A percentile compares a stretch with the other conserved stretches of the same genome.
These are phyloP conservation scores for Mycteria americana DNA, from an alignment of 2,797 vertebrate genomes.

Conservation along the genomic window DNA sequence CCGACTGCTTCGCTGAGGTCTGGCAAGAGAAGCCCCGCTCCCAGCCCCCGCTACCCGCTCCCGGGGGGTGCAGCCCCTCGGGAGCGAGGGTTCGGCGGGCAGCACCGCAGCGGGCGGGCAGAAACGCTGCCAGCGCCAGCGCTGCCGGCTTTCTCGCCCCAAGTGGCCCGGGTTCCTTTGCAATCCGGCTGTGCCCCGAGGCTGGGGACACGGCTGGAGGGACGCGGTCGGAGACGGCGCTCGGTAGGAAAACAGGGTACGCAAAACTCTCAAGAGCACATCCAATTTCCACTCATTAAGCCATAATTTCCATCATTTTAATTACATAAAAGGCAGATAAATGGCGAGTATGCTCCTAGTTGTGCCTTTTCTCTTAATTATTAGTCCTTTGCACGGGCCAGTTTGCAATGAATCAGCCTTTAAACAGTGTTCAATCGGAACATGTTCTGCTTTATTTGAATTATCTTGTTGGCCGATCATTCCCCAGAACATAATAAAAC, in stretches of 20 bases:
- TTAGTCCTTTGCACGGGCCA: conserved; percentile 13
- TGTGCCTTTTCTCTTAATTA: conserved; percentile 54
- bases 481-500: conserved; percentile 70
- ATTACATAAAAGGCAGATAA: conserved; percentile 45
- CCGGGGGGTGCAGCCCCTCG: not conserved
- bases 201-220: not conserved
- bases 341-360: not conserved
- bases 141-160: not conserved
- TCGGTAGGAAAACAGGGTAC: not conserved
- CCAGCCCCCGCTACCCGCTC: not conserved
- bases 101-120: fast-evolving
- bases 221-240: fast-evolving
- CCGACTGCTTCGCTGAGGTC: not conserved
- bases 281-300: conserved; percentile 33
- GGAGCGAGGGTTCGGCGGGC: not conserved
- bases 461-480: conserved; percentile 62
- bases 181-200: not conserved
- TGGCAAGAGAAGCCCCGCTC: not conserved
- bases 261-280: not conserved
- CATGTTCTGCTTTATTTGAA: conserved; percentile 49
- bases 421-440: conserved; percentile 29
- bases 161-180: not conserved
- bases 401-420: conserved; percentile 28
- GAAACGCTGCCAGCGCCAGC: fast-evolving
- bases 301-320: conserved; percentile 46